phyloP scores from a whole-genome alignment of 1,140 invertebrate species.

The Pollicipes pollicipes region DNA sequence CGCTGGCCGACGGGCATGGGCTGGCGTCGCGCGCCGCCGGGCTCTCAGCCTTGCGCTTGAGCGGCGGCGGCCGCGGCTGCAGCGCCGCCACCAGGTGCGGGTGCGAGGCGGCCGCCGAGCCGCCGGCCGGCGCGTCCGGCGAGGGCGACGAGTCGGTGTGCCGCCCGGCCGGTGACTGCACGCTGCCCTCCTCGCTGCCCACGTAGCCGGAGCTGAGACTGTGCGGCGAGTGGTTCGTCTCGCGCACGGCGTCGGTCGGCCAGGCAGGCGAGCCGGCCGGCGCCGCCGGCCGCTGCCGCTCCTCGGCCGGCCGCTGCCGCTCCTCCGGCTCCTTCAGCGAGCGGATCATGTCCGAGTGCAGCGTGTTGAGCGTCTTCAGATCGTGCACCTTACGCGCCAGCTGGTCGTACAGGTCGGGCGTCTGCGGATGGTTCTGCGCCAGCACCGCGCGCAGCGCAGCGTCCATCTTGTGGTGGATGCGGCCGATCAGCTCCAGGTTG shows the following conservation, averaged over 20 bases:
- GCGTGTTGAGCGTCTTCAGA: constrained; percentile 78
- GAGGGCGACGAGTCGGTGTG: neutral
- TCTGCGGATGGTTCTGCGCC: constrained; percentile 46
- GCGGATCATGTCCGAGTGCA: constrained; percentile 87
- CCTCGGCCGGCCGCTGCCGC: constrained; percentile 41
- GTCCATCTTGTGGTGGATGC: constrained; percentile 75
- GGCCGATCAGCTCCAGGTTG: constrained; percentile 75
- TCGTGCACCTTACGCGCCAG: constrained; percentile 87
- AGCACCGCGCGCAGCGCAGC: constrained; percentile 69
- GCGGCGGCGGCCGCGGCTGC: neutral
- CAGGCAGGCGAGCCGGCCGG: constrained; percentile 44
- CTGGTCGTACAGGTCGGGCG: constrained; percentile 59
- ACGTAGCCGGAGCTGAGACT: constrained; percentile 4
- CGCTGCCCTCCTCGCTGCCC: constrained; percentile 3
- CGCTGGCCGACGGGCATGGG: constrained; percentile 1
- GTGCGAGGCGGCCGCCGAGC: neutral
- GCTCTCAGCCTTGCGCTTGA: neutral
- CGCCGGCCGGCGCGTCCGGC: neutral
- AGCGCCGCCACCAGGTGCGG: constrained; percentile 4
- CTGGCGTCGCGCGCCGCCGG: neutral
- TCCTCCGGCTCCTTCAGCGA: constrained; percentile 81
- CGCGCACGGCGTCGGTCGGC: constrained; percentile 17
- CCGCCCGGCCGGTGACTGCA: neutral
- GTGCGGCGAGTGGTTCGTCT: constrained; percentile 6
- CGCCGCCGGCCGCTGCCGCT: constrained; percentile 14